Evolutionary conservation across 2,888 invertebrate genomes (phyloP).

Genomic region (Leucozona laternaria): DNA sequence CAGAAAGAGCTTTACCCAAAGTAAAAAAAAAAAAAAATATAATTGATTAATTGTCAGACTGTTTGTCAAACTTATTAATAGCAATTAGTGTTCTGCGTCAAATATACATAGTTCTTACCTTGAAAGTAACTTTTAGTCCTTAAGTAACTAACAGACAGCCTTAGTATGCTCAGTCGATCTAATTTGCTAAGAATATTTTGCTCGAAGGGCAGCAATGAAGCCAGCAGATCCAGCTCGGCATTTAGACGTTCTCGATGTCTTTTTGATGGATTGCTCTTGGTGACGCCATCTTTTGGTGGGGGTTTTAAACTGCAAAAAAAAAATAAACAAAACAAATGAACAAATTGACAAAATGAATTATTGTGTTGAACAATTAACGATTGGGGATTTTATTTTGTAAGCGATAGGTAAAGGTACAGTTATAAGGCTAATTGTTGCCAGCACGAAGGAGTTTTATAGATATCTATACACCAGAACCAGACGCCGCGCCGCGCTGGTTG

Average conservation of each 20-base stretch:
- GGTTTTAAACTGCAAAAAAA: constrained; percentile 92
- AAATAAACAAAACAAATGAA: background rate
- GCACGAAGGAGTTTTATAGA: constrained; percentile 2
- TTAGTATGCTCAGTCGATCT: constrained; percentile 98
- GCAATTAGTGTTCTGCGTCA: constrained; percentile 40
- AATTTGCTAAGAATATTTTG: constrained; percentile 99
- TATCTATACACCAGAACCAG: background rate
- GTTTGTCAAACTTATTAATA: constrained; percentile 71
- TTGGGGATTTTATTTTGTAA: constrained; percentile 52
- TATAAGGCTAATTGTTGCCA: constrained; percentile 47
- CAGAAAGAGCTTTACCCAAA: constrained; percentile 4
- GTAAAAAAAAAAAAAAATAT: background rate
- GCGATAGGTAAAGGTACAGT: constrained; percentile 7
- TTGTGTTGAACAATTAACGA: constrained; percentile 42
- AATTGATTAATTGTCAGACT: constrained; percentile 67
- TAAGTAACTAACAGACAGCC: constrained; percentile 98
- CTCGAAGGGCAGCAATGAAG: constrained; percentile 97
- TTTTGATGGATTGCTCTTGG: constrained; percentile 99
- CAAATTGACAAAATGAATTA: constrained; percentile 44
- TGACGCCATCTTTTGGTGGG: constrained; percentile 96
- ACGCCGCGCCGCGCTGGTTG: background rate
- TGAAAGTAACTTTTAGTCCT: constrained; percentile 99
- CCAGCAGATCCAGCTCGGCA: constrained; percentile 98
- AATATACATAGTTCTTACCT: constrained; percentile 87
- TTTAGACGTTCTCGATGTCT: constrained; percentile 98